Evolutionary conservation across 2,113 vertebrate genomes (phyloP).

Genomic region (Campylomormyrus tamandua): DNA sequence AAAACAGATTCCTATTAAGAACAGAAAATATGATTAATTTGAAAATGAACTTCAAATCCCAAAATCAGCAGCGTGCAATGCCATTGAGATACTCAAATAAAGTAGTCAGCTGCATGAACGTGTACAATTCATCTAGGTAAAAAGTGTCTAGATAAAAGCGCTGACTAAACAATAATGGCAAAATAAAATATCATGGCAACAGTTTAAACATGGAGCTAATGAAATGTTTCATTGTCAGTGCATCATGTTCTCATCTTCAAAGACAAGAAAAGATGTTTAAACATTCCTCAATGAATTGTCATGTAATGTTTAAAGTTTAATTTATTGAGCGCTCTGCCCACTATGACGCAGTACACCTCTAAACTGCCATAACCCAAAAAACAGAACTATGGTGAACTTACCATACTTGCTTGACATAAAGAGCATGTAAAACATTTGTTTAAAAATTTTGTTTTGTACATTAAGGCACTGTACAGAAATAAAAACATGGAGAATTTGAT

Average conservation of each 20-base stretch:
- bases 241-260: background rate
- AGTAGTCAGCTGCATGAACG: background rate
- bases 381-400: background rate
- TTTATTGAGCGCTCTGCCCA: background rate
- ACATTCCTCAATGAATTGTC: background rate
- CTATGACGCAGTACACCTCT: background rate
- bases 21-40: background rate
- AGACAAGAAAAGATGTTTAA: background rate
- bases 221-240: background rate
- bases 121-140: background rate
- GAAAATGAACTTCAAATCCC: background rate
- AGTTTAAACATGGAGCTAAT: background rate
- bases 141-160: background rate
- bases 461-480: background rate
- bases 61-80: background rate
- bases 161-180: background rate
- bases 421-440: background rate
- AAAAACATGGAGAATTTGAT: background rate
- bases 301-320: background rate
- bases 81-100: background rate
- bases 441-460: background rate
- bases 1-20: constrained; percentile 29
- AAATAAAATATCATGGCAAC: background rate
- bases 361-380: background rate
- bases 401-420: background rate